A percentile compares a stretch with the other conserved stretches of the same genome.
These are phyloP conservation scores for Lucilia sericata DNA, from an alignment of 1,140 invertebrate species.

Conservation along the genomic window DNA sequence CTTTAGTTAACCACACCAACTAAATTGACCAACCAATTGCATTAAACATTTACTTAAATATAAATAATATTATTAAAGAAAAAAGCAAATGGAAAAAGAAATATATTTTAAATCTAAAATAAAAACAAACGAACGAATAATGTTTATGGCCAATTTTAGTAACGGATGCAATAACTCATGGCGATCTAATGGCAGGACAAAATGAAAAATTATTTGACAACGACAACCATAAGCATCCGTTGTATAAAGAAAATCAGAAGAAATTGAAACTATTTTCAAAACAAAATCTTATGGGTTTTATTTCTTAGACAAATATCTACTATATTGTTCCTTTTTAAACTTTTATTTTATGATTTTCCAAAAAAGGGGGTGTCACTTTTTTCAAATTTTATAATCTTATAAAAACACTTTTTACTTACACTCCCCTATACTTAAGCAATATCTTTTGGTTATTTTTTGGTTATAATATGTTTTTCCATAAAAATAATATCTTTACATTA, in stretches of 20 bases:
- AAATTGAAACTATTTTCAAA: constrained; percentile 18
- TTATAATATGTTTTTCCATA: no score
- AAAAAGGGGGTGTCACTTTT: background rate
- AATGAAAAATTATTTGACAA: constrained; percentile 43
- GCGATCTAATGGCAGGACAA: constrained; percentile 40
- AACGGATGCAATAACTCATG: constrained; percentile 41
- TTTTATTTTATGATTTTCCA: background rate
- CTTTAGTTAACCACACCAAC: background rate
- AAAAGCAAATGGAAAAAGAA: background rate
- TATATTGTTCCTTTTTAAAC: background rate
- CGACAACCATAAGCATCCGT: constrained; percentile 32
- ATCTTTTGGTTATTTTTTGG: background rate
- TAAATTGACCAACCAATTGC: background rate
- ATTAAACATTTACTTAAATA: background rate
- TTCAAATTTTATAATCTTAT: no score
- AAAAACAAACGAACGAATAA: background rate
- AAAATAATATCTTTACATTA: no score
- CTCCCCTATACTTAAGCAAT: no score
- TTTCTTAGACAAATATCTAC: background rate
- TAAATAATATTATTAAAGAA: background rate
- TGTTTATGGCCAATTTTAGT: background rate
- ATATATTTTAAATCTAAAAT: background rate
- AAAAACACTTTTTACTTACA: no score
- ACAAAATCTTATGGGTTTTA: background rate
- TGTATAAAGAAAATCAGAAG: background rate